A percentile compares a stretch with the other conserved stretches of the same genome.
Conservation (phyloP, 1,140 invertebrate genomes). For the Hermatobates lingyangjiaoensis region DNA sequence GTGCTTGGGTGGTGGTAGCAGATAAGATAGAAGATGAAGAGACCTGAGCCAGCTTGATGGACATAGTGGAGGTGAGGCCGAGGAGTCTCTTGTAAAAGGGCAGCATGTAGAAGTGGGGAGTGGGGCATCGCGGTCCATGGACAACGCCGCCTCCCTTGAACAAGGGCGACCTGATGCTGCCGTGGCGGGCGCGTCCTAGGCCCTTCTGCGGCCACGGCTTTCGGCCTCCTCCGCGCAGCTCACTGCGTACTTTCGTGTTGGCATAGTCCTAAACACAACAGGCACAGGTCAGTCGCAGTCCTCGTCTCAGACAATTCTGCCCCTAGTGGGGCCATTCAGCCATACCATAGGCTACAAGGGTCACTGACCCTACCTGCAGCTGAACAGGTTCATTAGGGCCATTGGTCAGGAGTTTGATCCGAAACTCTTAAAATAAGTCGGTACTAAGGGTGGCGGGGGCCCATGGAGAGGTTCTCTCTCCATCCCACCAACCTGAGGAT, state of each 20-base stretch:
- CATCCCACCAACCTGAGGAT: no score
- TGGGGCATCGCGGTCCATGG: slow-evolving; percentile 77
- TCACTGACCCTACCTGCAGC: no score
- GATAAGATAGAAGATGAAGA: not conserved
- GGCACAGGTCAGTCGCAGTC: no score
- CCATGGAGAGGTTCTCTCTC: no score
- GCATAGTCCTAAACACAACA: slow-evolving; percentile 35
- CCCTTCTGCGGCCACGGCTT: slow-evolving; percentile 97
- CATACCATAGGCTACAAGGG: no score
- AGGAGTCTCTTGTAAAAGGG: slow-evolving; percentile 48
- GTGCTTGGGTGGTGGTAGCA: no score
- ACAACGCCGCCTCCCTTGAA: slow-evolving; percentile 53
- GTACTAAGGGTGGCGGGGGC: no score
- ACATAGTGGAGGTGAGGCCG: slow-evolving; percentile 65
- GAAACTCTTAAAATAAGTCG: no score
- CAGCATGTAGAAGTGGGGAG: slow-evolving; percentile 82
- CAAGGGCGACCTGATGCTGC: slow-evolving; percentile 74
- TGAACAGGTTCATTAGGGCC: no score
- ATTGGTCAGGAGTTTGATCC: no score
- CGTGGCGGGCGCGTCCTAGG: slow-evolving; percentile 67
- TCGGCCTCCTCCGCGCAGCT: slow-evolving; percentile 66
- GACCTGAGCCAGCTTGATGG: slow-evolving; percentile 73
- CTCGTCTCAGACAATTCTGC: no score
- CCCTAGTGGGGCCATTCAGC: no score
- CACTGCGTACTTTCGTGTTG: slow-evolving; percentile 52